Evolutionary conservation across 2,797 vertebrate species (phyloP).

Genomic region (Novumbra hubbsi): DNA sequence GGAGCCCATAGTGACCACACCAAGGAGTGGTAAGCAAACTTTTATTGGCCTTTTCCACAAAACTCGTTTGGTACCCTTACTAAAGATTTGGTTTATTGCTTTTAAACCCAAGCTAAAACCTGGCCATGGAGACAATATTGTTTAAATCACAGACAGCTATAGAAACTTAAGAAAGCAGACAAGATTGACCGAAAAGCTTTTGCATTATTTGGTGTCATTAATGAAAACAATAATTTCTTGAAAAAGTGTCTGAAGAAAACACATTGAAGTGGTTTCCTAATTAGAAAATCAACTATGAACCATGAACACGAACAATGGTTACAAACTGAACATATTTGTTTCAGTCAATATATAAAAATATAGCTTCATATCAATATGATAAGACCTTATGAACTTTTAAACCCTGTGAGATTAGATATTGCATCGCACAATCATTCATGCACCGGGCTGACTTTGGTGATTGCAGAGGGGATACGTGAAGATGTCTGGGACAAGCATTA

Average conservation of each 20-base stretch:
- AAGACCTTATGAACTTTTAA: slow-evolving; percentile 3
- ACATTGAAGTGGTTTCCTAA: not conserved
- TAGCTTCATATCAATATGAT: slow-evolving; percentile 9
- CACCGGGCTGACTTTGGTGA: not conserved
- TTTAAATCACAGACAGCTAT: not conserved
- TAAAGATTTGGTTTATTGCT: slow-evolving; percentile 1
- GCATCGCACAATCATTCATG: slow-evolving; percentile 2
- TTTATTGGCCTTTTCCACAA: slow-evolving; percentile 20
- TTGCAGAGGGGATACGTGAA: not conserved
- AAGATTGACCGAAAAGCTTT: not conserved
- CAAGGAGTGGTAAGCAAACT: slow-evolving; percentile 19
- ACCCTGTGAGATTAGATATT: slow-evolving; percentile 11
- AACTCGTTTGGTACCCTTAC: not conserved
- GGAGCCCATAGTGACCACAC: slow-evolving; percentile 23
- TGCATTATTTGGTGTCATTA: slow-evolving; percentile 24
- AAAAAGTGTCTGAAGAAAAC: slow-evolving; percentile 14
- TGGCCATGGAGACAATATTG: not conserved
- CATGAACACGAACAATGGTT: not conserved
- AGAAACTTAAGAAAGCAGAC: not conserved
- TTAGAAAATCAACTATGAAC: slow-evolving; percentile 1
- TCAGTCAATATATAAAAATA: slow-evolving; percentile 15
- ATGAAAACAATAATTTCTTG: slow-evolving; percentile 25
- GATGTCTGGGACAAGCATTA: not conserved
- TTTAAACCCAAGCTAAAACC: not conserved
- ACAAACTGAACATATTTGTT: slow-evolving; percentile 4